A percentile compares a stretch with the other conserved stretches of the same genome.
Evolutionary conservation across 2,888 invertebrate species (phyloP).

Genomic region (Syrista parreyssii): DNA sequence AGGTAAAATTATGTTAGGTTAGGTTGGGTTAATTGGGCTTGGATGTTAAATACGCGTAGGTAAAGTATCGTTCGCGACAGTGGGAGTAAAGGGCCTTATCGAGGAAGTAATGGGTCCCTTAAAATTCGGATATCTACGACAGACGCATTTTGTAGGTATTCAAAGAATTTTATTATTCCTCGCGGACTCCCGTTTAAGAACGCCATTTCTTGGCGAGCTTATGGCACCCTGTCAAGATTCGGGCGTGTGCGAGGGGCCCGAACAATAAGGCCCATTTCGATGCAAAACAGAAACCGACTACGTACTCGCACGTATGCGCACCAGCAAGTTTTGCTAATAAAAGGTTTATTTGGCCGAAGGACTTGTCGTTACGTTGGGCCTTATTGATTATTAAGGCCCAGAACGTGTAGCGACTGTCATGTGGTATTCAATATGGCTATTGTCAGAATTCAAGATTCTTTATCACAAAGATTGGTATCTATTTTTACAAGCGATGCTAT

Average conservation of each 20-base stretch:
- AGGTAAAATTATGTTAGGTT: not conserved
- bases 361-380: not conserved
- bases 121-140: not conserved
- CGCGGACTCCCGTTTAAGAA: conserved; percentile 42
- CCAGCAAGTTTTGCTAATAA: not conserved
- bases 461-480: conserved; percentile 16
- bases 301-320: not conserved
- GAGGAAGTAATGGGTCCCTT: not conserved
- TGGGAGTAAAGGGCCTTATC: not conserved
- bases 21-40: not conserved
- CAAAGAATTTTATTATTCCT: conserved; percentile 35
- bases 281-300: conserved; percentile 42
- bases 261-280: conserved; percentile 56
- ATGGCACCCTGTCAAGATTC: conserved; percentile 50
- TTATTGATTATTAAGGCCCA: not conserved
- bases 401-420: not conserved
- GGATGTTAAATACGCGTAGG: not conserved
- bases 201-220: conserved; percentile 45
- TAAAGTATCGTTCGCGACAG: not conserved
- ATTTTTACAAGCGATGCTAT: conserved; percentile 15
- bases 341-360: not conserved
- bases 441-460: conserved; percentile 11
- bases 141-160: not conserved
- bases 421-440: not conserved
- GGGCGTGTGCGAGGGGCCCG: conserved; percentile 42